Conservation (phyloP, 2,113 vertebrate species). For the Onychorhynchus coronatus region DNA sequence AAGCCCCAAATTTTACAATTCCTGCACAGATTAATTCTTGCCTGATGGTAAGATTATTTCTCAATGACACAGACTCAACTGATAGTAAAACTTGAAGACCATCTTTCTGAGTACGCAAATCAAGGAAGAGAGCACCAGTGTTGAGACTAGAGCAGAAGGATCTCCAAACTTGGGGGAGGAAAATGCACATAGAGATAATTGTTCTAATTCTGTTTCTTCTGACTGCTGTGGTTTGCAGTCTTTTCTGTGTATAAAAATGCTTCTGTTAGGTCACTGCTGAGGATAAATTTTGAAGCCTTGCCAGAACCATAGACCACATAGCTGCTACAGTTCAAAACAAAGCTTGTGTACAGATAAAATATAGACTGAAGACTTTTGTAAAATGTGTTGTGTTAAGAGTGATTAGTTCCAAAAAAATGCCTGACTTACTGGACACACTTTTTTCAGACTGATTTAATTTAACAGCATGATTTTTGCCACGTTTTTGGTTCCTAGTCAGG, state of each 20-base stretch:
- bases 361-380: constrained; percentile 8
- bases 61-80: neutral
- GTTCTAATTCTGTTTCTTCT: neutral
- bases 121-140: neutral
- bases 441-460: neutral
- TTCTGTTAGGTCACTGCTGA: constrained; percentile 25
- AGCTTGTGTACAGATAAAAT: constrained; percentile 42
- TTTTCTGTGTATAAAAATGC: neutral
- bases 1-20: constrained; percentile 43
- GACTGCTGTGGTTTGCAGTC: neutral
- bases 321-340: constrained; percentile 28
- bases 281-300: constrained; percentile 63
- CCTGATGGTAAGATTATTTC: constrained; percentile 53
- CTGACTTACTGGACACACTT: neutral
- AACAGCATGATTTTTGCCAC: neutral
- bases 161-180: neutral
- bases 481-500: neutral
- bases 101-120: constrained; percentile 43
- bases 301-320: constrained; percentile 69
- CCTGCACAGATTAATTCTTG: constrained; percentile 53
- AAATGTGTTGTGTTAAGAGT: neutral
- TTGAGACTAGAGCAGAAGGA: constrained; percentile 27
- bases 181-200: constrained; percentile 16
- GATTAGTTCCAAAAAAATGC: neutral
- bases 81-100: neutral